Evolutionary conservation across 2,888 invertebrate genomes (phyloP), one percentile per base, ranked within the genome.

Genomic region (Hetaerina titia): DNA sequence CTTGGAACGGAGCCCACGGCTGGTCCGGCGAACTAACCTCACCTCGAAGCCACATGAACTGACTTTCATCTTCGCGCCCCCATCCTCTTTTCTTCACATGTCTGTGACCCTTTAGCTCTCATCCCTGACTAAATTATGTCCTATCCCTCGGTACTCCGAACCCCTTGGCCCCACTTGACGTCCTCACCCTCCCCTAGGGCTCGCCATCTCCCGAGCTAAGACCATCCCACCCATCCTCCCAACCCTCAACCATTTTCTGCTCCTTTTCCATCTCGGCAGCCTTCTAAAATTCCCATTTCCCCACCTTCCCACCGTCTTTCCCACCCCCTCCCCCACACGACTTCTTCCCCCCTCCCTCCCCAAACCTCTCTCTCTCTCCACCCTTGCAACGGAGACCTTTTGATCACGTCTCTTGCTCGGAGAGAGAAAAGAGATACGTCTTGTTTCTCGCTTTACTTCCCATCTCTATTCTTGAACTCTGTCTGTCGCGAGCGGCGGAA

Each of bases 401-500:
- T 81, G 81, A 81, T 81, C 81, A 69, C 69, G n/a, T 74, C 25
- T 11, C 69, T n/a, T 17, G 69, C 81, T 15, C 81, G 81, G 31
- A 81, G 81, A 81, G 81, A 81, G 31, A 81, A 74, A 74, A 19
- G 31, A 11, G 81, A n/a, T 22, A 31, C 81, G 31, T 81, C 81
- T 81, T 81, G 81, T 31, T 81, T 81, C 31, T 81, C 81, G 5
- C 81, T 81, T 74, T 31, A 81, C 81, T 15, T 25, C 31, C 31
- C 81, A 31, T 81, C 81, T 81, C 81, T 81, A 81, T 81, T 81
- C 81, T 81, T 81, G 31, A 81, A 81, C 81, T 11, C 22, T 9
- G 19, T 69, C 81, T 31, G 81, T 69, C 69, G 5, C 25, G 81
- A 25, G 81, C 31, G n/a, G 25, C 9, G 31, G 81, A 6, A 31